A percentile compares a stretch with the other conserved stretches of the same genome.
Evolutionary conservation across 2,888 invertebrate genomes (phyloP).

Genomic region (Eilema depressum): DNA sequence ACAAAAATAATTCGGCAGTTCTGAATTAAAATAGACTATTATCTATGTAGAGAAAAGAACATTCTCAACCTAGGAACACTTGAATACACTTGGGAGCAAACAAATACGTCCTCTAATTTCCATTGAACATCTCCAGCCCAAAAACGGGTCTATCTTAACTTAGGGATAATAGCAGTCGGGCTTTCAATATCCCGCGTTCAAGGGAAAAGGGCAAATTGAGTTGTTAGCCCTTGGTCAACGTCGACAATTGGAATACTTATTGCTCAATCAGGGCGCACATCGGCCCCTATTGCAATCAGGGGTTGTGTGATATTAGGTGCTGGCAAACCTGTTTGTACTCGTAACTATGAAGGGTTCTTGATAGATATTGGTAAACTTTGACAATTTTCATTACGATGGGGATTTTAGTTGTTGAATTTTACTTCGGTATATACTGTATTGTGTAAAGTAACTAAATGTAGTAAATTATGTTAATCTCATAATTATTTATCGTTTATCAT

Average conservation of each 20-base stretch:
- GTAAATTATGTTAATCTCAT: too few relatives aligned
- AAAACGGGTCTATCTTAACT: slow-evolving; percentile 37
- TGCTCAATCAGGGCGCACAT: slow-evolving; percentile 44
- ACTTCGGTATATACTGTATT: not conserved
- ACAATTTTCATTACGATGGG: not conserved
- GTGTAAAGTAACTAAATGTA: too few relatives aligned
- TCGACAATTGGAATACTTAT: slow-evolving; percentile 55
- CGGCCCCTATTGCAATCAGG: slow-evolving; percentile 38
- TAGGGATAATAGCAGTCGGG: slow-evolving; percentile 39
- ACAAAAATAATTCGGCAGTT: too few relatives aligned
- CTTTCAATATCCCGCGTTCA: slow-evolving; percentile 53
- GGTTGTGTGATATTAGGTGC: slow-evolving; percentile 21
- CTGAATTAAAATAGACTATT: not conserved
- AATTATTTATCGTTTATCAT: too few relatives aligned
- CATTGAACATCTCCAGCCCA: slow-evolving; percentile 36
- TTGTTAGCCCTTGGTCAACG: slow-evolving; percentile 45
- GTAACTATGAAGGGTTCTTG: not conserved
- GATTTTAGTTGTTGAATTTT: not conserved
- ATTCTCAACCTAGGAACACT: slow-evolving; percentile 2
- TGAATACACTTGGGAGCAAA: slow-evolving; percentile 21
- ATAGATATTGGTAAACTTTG: not conserved
- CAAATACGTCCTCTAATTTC: slow-evolving; percentile 46
- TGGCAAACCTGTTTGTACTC: not conserved
- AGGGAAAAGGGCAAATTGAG: slow-evolving; percentile 54
- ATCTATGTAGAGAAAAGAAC: slow-evolving; percentile 1